Percentiles rank a stretch among this genome's conserved stretches.
phyloP scores from a whole-genome alignment of 2,888 invertebrate species.

The Limnephilus lunatus region DNA sequence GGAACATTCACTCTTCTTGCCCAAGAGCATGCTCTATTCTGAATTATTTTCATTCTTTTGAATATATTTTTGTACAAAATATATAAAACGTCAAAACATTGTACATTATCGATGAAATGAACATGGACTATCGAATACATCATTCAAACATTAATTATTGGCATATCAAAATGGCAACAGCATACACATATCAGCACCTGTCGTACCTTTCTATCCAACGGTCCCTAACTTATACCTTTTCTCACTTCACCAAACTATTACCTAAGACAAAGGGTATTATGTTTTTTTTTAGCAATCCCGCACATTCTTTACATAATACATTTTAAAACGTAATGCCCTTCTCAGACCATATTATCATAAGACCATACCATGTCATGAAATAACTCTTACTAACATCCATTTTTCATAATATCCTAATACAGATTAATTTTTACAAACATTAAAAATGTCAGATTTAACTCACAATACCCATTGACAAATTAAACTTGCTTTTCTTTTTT shows the following conservation, averaged over 20 bases:
- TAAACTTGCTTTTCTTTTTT: not conserved
- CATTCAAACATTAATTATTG: conserved; percentile 42
- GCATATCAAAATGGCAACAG: conserved; percentile 51
- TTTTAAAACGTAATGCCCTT: not conserved
- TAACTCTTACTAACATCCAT: not conserved
- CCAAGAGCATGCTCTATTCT: conserved; percentile 57
- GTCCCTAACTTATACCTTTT: not conserved
- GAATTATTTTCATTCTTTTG: conserved; percentile 44
- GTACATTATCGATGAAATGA: not conserved
- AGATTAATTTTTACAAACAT: not conserved
- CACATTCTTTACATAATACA: not conserved
- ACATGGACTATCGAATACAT: conserved; percentile 44
- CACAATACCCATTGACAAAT: not conserved
- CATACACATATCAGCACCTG: conserved; percentile 39
- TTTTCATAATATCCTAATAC: not conserved
- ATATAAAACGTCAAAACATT: conserved; percentile 16
- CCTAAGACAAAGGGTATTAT: not conserved
- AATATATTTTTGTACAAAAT: conserved; percentile 40
- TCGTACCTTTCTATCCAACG: conserved; percentile 27
- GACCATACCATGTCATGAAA: not conserved
- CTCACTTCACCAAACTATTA: conserved; percentile 5
- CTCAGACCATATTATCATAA: not conserved
- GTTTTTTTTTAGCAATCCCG: not conserved
- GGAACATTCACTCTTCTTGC: conserved; percentile 54
- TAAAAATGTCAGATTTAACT: not conserved